These are phyloP conservation scores for Atractosteus spatula DNA, from an alignment of 2,113 vertebrate genomes.

Conservation along the genomic window DNA sequence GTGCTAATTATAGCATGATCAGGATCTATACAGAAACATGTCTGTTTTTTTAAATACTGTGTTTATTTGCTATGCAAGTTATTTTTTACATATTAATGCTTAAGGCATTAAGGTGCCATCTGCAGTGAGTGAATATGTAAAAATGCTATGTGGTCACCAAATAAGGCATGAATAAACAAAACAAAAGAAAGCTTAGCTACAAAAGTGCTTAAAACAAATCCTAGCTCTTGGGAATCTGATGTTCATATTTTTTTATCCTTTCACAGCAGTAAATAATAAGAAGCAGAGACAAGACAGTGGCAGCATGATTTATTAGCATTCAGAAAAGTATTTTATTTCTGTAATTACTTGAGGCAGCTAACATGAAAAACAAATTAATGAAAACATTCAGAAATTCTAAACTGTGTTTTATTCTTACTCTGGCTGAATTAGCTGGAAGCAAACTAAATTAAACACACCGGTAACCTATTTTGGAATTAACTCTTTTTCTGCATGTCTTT, in stretches of 20 bases:
- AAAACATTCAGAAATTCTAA: constrained; percentile 46
- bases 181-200: no score
- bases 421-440: constrained; percentile 32
- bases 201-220: no score
- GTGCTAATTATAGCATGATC: no score
- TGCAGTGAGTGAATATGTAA: no score
- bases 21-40: no score
- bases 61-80: no score
- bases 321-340: constrained; percentile 41
- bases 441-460: constrained; percentile 22
- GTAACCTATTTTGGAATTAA: constrained; percentile 22
- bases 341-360: constrained; percentile 40
- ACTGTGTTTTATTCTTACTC: constrained; percentile 30
- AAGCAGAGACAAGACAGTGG: constrained; percentile 30
- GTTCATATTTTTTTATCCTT: constrained; percentile 41
- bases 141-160: no score
- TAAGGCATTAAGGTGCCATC: no score
- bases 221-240: constrained; percentile 4
- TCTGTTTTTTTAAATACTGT: no score
- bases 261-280: constrained; percentile 33
- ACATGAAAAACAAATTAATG: constrained; percentile 47
- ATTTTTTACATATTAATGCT: no score
- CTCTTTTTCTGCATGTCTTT: not conserved
- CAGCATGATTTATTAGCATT: constrained; percentile 44
- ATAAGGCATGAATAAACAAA: no score